Base-by-base conservation (phyloP, 2,797 vertebrate species). In the Hyperoplus immaculatus region DNA sequence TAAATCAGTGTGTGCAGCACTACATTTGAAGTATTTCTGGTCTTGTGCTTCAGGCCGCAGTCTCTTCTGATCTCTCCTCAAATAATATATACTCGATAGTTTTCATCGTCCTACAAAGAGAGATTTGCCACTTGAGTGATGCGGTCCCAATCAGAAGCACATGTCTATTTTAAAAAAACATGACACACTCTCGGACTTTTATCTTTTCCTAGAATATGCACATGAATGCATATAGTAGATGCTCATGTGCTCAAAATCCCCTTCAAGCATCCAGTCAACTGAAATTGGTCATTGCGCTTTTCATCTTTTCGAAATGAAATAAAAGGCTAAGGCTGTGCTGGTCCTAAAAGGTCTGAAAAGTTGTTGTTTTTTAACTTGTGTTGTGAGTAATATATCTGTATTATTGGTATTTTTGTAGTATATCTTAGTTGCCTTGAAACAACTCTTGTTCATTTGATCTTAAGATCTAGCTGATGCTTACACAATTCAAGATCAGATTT, bases 91-190 rank as follows among this genome's bases (percentile, higher is more conserved):
- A 69, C 49, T 6, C 46, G 46, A 65, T n/a, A 59, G 50, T 46
- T 74, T 77, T 77, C 76, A 69, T 8, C 21, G 18, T 45, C 8
- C 43, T 45, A 75, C 80, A 87, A 85, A 82, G 59, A 66, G 59
- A 58, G 77, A 69, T 84, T 75, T 72, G 78, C 85, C 59, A 21
- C 43, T 4, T 14, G 59, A 63, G 55, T 14, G 77, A 75, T 69
- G 56, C 3, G 49, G 53, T 77, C 69, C 72, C 81, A 77, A 89
- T 80, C 55, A 3, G 46, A 87, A 80, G 63, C 81, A 80, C 42
- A 82, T 53, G 47, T 72, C 55, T 79, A 39, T 5, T 8, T 1
- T 16, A 61, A 54, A 12, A 21, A 54, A 29, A 8, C 60, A 58
- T 12, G 1, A 80, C 54, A 67, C 14, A 15, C 45, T 43, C 66